Percentiles rank a stretch among this genome's conserved stretches.
Conservation (phyloP, 2,888 invertebrate species). For the Oscheius myriophilus region DNA sequence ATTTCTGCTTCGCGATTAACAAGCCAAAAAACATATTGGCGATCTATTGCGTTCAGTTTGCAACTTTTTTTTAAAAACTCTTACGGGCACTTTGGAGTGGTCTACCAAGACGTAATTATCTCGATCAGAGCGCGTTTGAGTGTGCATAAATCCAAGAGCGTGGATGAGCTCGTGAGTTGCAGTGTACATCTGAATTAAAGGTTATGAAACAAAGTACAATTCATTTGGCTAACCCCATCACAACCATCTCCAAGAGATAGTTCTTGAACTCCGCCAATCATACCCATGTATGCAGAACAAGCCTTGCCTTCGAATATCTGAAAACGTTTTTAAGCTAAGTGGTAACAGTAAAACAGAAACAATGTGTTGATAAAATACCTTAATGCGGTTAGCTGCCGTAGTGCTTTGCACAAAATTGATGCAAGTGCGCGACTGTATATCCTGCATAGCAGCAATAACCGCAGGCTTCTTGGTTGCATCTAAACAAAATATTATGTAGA, state of each 20-base stretch:
- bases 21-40: no score
- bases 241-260: slow-evolving; percentile 46
- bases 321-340: no score
- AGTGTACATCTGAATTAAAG: slow-evolving; percentile 38
- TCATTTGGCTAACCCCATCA: slow-evolving; percentile 28
- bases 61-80: no score
- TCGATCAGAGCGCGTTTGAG: slow-evolving; percentile 50
- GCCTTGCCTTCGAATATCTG: slow-evolving; percentile 41
- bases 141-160: slow-evolving; percentile 42
- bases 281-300: slow-evolving; percentile 45
- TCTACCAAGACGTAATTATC: slow-evolving; percentile 45
- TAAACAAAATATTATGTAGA: no score
- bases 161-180: slow-evolving; percentile 47
- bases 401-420: slow-evolving; percentile 34
- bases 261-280: slow-evolving; percentile 42
- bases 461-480: slow-evolving; percentile 28
- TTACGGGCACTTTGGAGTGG: slow-evolving; percentile 34
- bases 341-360: no score
- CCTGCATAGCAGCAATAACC: slow-evolving; percentile 30
- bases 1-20: no score
- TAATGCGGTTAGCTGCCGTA: slow-evolving; percentile 38
- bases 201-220: not conserved
- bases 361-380: slow-evolving; percentile 21
- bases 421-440: slow-evolving; percentile 35
- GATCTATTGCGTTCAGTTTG: no score